phyloP scores from a whole-genome alignment of 92 coral and sea anemone species.

The Nematostella vectensis region DNA sequence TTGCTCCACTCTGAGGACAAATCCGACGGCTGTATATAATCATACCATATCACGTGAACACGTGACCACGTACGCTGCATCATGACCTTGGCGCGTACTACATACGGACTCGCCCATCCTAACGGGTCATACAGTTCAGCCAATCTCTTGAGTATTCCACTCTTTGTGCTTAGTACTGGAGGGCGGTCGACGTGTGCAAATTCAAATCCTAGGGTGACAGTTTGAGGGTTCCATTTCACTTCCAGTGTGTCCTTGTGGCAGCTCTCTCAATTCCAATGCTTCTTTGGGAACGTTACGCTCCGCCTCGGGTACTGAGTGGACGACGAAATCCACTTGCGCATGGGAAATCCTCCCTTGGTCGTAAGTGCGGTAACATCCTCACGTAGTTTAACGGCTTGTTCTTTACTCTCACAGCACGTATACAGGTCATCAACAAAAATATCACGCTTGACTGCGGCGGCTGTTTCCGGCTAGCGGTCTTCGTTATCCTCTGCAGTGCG shows the following conservation, averaged over 20 bases:
- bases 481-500: neutral
- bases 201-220: conserved; percentile 26
- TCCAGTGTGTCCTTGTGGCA: conserved; percentile 28
- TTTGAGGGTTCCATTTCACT: conserved; percentile 18
- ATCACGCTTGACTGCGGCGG: conserved; percentile 12
- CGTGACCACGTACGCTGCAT: conserved; percentile 34
- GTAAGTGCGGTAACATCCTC: conserved; percentile 23
- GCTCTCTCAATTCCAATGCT: conserved; percentile 19
- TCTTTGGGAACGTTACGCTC: conserved; percentile 20
- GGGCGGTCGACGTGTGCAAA: conserved; percentile 26
- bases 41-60: conserved; percentile 1
- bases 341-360: conserved; percentile 35
- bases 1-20: conserved; percentile 17
- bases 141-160: conserved; percentile 18
- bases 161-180: neutral
- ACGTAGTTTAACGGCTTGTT: conserved; percentile 12
- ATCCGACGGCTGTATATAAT: conserved; percentile 15
- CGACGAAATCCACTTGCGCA: conserved; percentile 31
- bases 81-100: conserved; percentile 20
- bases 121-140: conserved; percentile 34
- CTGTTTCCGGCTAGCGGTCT: neutral
- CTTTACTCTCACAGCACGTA: conserved; percentile 14
- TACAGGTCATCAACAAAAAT: conserved; percentile 23
- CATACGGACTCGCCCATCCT: conserved; percentile 33
- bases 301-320: conserved; percentile 26